Percentiles rank a stretch among this genome's conserved stretches.
These are phyloP conservation scores for Drosophila mulleri DNA, from an alignment of 2,888 invertebrate species.

Conservation along the genomic window DNA sequence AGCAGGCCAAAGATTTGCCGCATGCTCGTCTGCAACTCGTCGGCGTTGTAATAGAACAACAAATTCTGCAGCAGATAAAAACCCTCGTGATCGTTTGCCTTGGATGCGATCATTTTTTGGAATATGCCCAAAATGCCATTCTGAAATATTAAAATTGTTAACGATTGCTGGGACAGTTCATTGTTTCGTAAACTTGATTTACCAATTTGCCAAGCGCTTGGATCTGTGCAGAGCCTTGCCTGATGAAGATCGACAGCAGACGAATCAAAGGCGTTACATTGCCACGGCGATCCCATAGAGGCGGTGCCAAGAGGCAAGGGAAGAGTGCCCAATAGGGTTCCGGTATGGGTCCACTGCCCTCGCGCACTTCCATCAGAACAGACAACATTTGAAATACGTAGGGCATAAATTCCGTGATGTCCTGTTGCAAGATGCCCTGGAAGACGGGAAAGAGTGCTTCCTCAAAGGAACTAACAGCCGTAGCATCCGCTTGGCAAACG, in stretches of 20 bases:
- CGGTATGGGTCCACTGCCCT: conserved; percentile 87
- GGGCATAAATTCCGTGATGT: conserved; percentile 97
- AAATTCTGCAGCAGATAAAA: conserved; percentile 95
- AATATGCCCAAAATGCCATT: conserved; percentile 96
- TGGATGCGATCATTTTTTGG: conserved; percentile 98
- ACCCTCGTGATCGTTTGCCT: conserved; percentile 97
- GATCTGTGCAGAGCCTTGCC: conserved; percentile 89
- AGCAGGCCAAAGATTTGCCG: conserved; percentile 95
- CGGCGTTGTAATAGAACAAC: conserved; percentile 92
- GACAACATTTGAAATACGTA: conserved; percentile 99
- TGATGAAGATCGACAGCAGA: conserved; percentile 94
- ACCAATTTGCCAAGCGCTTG: conserved; percentile 90
- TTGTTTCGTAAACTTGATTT: conserved; percentile 73
- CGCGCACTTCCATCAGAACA: conserved; percentile 92
- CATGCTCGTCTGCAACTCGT: conserved; percentile 90
- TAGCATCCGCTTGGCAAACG: conserved; percentile 92
- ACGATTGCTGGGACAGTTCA: no score
- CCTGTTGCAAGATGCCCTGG: conserved; percentile 96
- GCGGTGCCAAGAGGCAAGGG: conserved; percentile 94
- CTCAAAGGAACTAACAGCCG: conserved; percentile 94
- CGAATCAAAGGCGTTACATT: conserved; percentile 97
- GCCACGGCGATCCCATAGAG: conserved; percentile 96
- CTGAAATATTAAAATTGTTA: conserved; percentile 81
- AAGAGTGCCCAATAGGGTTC: conserved; percentile 95
- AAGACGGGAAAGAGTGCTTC: conserved; percentile 97